A percentile compares a stretch with the other conserved stretches of the same genome.
Evolutionary conservation across 2,888 invertebrate genomes (phyloP).

Genomic region (Trichacis sp.): DNA sequence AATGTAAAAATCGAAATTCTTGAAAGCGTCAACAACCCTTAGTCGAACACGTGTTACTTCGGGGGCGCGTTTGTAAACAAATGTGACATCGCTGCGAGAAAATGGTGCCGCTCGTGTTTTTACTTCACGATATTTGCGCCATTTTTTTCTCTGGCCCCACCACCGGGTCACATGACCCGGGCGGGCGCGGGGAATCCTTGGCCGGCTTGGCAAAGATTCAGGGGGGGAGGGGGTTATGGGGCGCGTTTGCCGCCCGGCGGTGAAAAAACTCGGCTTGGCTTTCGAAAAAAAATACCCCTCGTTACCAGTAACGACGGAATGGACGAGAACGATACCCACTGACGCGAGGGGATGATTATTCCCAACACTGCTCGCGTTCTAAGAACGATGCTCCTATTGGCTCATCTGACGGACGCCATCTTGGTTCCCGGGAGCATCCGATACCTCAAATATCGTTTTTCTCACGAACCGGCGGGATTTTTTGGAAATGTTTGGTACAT

Average conservation of each 20-base stretch:
- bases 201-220: no score
- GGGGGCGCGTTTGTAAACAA: constrained; percentile 85
- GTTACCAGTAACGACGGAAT: constrained; percentile 70
- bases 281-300: neutral
- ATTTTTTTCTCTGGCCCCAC: no score
- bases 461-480: neutral
- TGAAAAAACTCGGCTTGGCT: neutral
- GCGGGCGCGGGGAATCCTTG: no score
- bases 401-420: constrained; percentile 78
- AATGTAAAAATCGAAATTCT: no score
- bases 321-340: constrained; percentile 74
- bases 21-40: no score
- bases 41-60: constrained; percentile 77
- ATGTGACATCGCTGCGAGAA: constrained; percentile 77
- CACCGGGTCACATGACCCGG: no score
- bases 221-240: no score
- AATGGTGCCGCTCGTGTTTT: constrained; percentile 73
- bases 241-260: no score
- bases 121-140: constrained; percentile 74
- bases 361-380: constrained; percentile 70
- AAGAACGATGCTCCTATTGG: constrained; percentile 80
- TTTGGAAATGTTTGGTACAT: no score
- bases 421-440: constrained; percentile 68
- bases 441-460: neutral
- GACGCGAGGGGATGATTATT: constrained; percentile 76